Evolutionary conservation across 1,140 invertebrate species (phyloP).

Genomic region (Lepidurus arcticus): DNA sequence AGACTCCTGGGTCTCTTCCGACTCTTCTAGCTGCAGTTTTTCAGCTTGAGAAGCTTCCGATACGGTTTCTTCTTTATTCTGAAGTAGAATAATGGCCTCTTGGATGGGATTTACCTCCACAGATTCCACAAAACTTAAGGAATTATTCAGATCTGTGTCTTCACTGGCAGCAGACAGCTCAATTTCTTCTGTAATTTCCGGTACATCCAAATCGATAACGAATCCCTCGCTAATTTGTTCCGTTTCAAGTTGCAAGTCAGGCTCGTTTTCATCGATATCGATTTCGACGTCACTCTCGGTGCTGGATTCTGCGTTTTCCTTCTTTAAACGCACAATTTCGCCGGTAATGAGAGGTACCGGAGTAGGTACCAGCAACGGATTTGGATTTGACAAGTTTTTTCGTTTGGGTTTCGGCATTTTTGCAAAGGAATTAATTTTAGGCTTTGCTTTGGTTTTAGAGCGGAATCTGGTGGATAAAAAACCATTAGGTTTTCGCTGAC

Average conservation of each 20-base stretch:
- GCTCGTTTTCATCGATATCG: slow-evolving; percentile 33
- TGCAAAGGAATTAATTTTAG: neutral
- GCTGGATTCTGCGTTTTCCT: slow-evolving; percentile 28
- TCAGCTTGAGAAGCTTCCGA: slow-evolving; percentile 27
- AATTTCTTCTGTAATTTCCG: neutral
- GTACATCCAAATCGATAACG: neutral
- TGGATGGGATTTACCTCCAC: neutral
- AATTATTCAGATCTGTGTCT: neutral
- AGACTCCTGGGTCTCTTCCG: slow-evolving; percentile 32
- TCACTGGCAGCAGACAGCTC: neutral
- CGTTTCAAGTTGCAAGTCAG: neutral
- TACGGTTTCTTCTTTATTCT: slow-evolving; percentile 34
- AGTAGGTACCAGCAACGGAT: neutral
- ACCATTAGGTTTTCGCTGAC: neutral
- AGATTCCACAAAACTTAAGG: neutral
- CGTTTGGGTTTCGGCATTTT: slow-evolving; percentile 23
- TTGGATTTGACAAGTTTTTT: neutral
- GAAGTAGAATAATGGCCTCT: neutral
- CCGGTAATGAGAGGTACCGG: slow-evolving; percentile 23
- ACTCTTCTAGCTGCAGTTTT: slow-evolving; percentile 19
- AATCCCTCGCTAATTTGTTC: slow-evolving; percentile 2
- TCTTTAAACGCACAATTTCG: slow-evolving; percentile 40
- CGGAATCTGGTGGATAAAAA: neutral
- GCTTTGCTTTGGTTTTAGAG: neutral
- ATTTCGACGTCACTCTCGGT: slow-evolving; percentile 33